phyloP scores from a whole-genome alignment of 2,797 vertebrate species.

The Macropodus opercularis region DNA sequence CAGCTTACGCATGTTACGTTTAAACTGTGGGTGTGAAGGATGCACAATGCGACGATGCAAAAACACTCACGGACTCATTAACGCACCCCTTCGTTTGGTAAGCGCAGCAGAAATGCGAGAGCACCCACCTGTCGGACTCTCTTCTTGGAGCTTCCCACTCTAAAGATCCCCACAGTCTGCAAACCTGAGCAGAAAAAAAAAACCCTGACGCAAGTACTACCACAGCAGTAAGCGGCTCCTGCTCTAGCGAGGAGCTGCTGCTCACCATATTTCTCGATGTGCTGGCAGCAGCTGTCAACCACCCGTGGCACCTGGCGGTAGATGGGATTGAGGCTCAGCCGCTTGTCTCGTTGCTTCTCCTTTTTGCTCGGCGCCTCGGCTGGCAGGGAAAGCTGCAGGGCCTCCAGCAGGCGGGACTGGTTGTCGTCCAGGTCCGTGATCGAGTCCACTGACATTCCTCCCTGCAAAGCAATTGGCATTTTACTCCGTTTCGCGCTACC shows the following conservation, averaged over 20 bases:
- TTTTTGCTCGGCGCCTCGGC: conserved; percentile 91
- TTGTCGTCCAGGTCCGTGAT: conserved; percentile 96
- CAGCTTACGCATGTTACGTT: not conserved
- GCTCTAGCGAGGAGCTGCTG: not conserved
- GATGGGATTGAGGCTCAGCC: conserved; percentile 94
- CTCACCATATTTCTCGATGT: conserved; percentile 94
- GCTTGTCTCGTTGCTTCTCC: conserved; percentile 93
- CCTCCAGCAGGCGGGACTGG: conserved; percentile 94
- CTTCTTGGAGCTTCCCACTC: conserved; percentile 97
- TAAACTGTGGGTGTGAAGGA: not conserved
- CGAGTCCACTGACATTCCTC: conserved; percentile 96
- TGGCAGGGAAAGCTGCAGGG: conserved; percentile 93
- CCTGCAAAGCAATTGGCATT: conserved; percentile 76
- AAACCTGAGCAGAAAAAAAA: conserved; percentile 79
- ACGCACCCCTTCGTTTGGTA: no score
- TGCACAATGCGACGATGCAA: no score
- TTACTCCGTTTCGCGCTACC: not conserved
- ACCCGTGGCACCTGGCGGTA: conserved; percentile 94
- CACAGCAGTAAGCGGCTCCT: not conserved
- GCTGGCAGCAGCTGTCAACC: conserved; percentile 94
- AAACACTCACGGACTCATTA: no score
- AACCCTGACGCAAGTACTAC: not conserved
- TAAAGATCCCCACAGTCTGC: conserved; percentile 95
- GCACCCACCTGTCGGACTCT: conserved; percentile 91
- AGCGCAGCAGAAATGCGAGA: not conserved